Base-by-base conservation (phyloP, 2,797 vertebrate species). In the Apogon hyalosoma region DNA sequence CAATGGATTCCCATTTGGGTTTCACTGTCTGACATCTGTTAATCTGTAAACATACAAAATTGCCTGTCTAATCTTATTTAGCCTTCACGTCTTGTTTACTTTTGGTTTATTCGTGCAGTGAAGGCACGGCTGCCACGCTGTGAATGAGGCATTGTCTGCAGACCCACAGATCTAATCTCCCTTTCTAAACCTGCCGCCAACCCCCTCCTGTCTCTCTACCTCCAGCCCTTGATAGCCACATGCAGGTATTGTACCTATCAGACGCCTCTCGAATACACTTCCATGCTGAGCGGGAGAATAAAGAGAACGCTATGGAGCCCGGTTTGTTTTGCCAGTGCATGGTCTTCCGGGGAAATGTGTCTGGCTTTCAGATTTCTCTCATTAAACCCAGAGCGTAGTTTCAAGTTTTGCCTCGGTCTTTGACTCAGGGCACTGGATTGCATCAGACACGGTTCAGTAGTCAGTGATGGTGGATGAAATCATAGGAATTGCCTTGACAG, bases 141-240 rank as follows among this genome's bases (percentile, higher is more conserved):
- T 90, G 88, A 92, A 91, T 90, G 77, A 88, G 67, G 84, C 83
- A 84, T 92, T 90, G 90, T 92, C 82, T 89, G 63, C 74, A 79
- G 73, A 75, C 80, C 77, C 58, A 59, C 63, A 82, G 85, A 87
- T 89, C 63, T 88, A 85, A 88, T 88, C 88, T 82, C 66, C 51
- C 73, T 65, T 58, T 71, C 77, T 73, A 86, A 86, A 85, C 77
- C 0, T 36, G 3, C 72, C 58, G 59, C 77, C 69, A 74, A 39
- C 57, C 73, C 70, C 71, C 65, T 47, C 47, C 69, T 54, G 54
- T 68, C 73, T 59, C 55, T 68, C 69, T 66, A 81, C 79, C 87
- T 76, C 55, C 47, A 79, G 63, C 78, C 64, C 39, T 24, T 10
- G 72, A 69, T 69, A 58, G 68, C 82, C 75, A 67, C 87, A 88